Conservation (phyloP, 1,140 invertebrate species). For the Artemia franciscana region DNA sequence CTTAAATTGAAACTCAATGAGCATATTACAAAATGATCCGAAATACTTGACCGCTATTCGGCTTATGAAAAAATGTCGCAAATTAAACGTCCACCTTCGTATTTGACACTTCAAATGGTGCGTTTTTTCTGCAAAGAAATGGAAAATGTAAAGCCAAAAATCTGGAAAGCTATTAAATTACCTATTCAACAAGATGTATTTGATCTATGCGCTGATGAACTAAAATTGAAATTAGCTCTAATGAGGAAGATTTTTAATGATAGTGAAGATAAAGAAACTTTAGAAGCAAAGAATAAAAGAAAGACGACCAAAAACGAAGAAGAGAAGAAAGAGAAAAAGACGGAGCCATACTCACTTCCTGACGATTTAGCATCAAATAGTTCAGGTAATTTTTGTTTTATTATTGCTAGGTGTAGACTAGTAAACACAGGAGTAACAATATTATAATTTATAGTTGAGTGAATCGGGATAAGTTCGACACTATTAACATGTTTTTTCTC, state of each 20-base stretch:
- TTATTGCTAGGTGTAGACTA: too few relatives aligned
- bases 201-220: slow-evolving; percentile 71
- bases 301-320: slow-evolving; percentile 23
- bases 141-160: slow-evolving; percentile 86
- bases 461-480: too few relatives aligned
- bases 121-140: slow-evolving; percentile 96
- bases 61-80: slow-evolving; percentile 76
- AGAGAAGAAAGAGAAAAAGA: slow-evolving; percentile 24
- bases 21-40: slow-evolving; percentile 76
- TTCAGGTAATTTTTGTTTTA: too few relatives aligned
- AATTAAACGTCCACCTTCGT: slow-evolving; percentile 81
- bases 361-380: slow-evolving; percentile 88
- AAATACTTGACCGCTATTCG: slow-evolving; percentile 63
- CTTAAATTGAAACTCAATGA: slow-evolving; percentile 77
- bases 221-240: slow-evolving; percentile 74
- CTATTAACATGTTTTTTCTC: too few relatives aligned
- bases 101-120: slow-evolving; percentile 92
- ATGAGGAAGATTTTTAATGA: slow-evolving; percentile 77
- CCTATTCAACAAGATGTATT: slow-evolving; percentile 81
- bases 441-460: too few relatives aligned
- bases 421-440: too few relatives aligned
- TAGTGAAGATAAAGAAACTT: slow-evolving; percentile 43
- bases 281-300: slow-evolving; percentile 26
- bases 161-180: slow-evolving; percentile 96
- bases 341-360: slow-evolving; percentile 47